Evolutionary conservation across 1,140 invertebrate genomes (phyloP), one percentile per base, ranked within the genome.

Genomic region (Sminthurides bifidus): DNA sequence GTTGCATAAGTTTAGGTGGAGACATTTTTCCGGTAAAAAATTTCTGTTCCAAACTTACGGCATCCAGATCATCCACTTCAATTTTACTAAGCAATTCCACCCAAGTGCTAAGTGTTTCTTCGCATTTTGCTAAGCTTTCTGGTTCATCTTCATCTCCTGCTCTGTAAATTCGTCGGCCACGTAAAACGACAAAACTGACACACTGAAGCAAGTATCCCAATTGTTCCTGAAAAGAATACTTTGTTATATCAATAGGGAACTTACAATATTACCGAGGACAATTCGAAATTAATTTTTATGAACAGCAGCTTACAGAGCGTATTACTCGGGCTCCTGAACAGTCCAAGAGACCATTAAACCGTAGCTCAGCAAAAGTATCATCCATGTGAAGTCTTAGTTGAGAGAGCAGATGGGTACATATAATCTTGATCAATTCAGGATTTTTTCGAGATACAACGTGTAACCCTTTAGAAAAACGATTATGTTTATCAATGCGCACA

Each of bases 201-300:
- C 56, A 58, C 30, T 62, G 60, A 1, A 59, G 31, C 6, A 62
- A 24, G 1, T 55, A 40, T 21, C 56, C 60, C 19, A 62, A 44
- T 33, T 62, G 38, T 31, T 62, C 60, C 60, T 61, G 43, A 27
- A 43, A 49, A 54, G 14, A 38, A 23, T 54, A 1, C n/a, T 33
- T 15, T 43, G 24, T 26, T 31, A 4, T 15, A 54, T 33, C 8
- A 10, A n/a, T 43, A 54, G 26, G 17, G 12, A 29, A 23, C n/a
- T n/a, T n/a, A n/a, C n/a, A n/a, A n/a, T n/a, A n/a, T n/a, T n/a
- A n/a, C n/a, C n/a, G n/a, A n/a, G n/a, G 44, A 50, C 8, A 21
- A 26, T 31, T 49, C n/a, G 15, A 43, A 43, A 21, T 12, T 12
- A 12, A 21, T 19, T 21, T 19, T 12, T 43, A 43, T 43, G 21